Base-by-base conservation (phyloP, 2,888 invertebrate species). In the Drosophila robusta region DNA sequence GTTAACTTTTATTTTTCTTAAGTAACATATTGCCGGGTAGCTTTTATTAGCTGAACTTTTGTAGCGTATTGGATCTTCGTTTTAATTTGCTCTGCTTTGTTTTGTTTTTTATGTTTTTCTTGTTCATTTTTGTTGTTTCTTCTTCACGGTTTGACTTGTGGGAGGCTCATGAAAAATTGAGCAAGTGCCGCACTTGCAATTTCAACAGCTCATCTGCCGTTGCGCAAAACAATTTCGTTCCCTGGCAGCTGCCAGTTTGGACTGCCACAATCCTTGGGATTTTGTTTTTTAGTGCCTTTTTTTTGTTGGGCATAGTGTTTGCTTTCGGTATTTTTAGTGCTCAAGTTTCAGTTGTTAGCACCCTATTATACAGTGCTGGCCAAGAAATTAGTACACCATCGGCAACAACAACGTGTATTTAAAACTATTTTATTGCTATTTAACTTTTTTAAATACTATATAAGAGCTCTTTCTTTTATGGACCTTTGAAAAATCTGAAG, bases 181-280 rank as follows among this genome's bases (percentile, higher is more conserved):
- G 77, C 76, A 82, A 83, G 85, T 76, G 80, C 85, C 83, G 87
- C 83, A 85, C 87, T 87, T 89, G 75, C 79, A 82, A 89, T 80
- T 83, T 87, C 80, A 82, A 78, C 85, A 87, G 86, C 76, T 87
- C 83, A 83, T 83, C 84, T 81, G 81, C 84, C 87, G 87, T 78
- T 78, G 82, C 68, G 81, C 84, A 76, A 76, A 76, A 70, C 84
- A 71, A 80, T 81, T 84, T 87, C 57, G 64, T 67, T 56, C 45
- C 58, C 29, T 67, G 71, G 66, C 79, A 70, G 57, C 73, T 78
- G 75, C 67, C 70, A 63, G 50, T 57, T 66, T 51, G 22, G 12
- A 24, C 44, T 34, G 18, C 42, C 52, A 57, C 58, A 74, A 68
- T 63, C 62, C 72, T 72, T 14, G 22, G 32, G 29, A 29, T 52